Evolutionary conservation across 2,888 invertebrate genomes (phyloP).

Genomic region (Elegia similella): DNA sequence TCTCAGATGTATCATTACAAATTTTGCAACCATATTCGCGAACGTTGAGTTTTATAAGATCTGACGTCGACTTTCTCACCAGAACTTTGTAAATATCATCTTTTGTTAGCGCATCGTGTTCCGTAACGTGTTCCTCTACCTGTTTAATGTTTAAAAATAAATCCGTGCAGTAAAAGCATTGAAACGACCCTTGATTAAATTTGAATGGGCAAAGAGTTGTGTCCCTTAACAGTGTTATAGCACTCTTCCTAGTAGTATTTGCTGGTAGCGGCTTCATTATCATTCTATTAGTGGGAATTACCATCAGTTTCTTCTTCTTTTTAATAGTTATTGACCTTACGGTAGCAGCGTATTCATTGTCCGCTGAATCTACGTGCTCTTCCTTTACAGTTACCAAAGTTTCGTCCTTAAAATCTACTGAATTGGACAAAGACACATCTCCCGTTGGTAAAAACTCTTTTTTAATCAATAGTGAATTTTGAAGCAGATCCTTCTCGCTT

Average conservation of each 20-base stretch:
- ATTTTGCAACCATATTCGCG: constrained; percentile 24
- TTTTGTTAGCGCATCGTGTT: constrained; percentile 7
- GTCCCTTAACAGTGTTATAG: not conserved
- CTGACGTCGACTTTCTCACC: constrained; percentile 5
- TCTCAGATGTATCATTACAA: constrained; percentile 17
- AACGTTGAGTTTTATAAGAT: constrained; percentile 27
- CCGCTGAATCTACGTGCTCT: not conserved
- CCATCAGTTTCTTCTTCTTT: not conserved
- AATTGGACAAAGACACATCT: not conserved
- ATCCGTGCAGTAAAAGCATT: constrained; percentile 15
- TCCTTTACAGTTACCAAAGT: not conserved
- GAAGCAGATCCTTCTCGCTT: not conserved
- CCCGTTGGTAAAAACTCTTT: not conserved
- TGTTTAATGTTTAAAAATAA: constrained; percentile 1
- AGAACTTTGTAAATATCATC: constrained; percentile 16
- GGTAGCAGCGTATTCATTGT: not conserved
- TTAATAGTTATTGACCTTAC: not conserved
- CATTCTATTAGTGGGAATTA: not conserved
- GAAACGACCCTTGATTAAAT: constrained; percentile 2
- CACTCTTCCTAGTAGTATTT: constrained; percentile 20
- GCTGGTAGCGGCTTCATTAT: constrained; percentile 10
- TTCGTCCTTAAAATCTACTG: not conserved
- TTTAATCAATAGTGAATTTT: not conserved
- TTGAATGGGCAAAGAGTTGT: constrained; percentile 17
- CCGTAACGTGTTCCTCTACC: constrained; percentile 15